Evolutionary conservation across 2,888 invertebrate species (phyloP).

Genomic region (Nomada goodeniana): DNA sequence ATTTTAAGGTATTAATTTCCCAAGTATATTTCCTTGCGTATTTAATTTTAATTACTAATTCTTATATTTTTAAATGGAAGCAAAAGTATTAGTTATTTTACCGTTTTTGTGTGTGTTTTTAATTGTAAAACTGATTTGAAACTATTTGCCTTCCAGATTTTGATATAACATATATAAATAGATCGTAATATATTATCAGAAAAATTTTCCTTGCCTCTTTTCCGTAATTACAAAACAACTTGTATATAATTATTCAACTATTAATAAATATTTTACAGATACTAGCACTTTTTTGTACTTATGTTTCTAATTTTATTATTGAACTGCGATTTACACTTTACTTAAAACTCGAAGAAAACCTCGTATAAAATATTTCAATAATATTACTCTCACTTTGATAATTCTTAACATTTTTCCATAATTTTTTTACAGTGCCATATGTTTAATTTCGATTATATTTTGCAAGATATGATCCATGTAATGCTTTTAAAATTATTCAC

Average conservation of each 20-base stretch:
- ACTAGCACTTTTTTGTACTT: not conserved
- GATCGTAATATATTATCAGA: too few species aligned
- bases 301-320: not conserved
- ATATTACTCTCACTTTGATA: not conserved
- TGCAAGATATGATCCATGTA: not conserved
- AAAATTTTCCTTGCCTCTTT: too few species aligned
- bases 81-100: not conserved
- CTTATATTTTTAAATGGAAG: not conserved
- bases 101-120: not conserved
- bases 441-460: not conserved
- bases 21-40: not conserved
- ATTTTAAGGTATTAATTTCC: not conserved
- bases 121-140: not conserved
- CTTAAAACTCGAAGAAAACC: not conserved
- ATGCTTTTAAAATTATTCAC: not conserved
- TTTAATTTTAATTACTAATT: not conserved
- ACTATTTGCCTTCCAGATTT: not conserved
- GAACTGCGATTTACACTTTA: constrained; percentile 17
- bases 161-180: too few species aligned
- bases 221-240: not conserved
- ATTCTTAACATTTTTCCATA: not conserved
- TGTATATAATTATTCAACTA: not conserved
- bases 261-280: not conserved
- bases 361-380: not conserved
- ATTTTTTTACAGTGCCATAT: not conserved